Evolutionary conservation across 2,113 vertebrate species (phyloP).

Genomic region (Eubucco bourcierii): DNA sequence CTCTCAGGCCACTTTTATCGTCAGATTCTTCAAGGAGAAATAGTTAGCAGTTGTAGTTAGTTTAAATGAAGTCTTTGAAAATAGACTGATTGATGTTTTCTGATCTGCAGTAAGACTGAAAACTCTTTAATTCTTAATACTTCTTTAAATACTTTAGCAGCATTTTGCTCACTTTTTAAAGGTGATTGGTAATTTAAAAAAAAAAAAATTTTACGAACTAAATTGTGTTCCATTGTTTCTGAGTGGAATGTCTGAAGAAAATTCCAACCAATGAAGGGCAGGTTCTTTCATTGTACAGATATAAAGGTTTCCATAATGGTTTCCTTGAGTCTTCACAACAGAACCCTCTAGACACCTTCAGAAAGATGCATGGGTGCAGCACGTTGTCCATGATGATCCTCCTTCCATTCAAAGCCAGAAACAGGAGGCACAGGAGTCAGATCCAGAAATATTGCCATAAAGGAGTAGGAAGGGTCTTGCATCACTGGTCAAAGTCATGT

Average conservation of each 20-base stretch:
- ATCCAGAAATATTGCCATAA: background rate
- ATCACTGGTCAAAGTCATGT: accelerated
- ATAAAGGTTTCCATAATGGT: background rate
- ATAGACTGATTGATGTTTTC: background rate
- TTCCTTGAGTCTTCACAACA: background rate
- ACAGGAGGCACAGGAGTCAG: background rate
- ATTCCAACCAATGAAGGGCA: background rate
- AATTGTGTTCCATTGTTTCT: background rate
- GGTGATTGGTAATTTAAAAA: too few relatives aligned
- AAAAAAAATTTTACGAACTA: background rate
- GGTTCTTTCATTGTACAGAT: background rate
- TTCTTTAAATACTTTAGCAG: background rate
- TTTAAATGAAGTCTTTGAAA: background rate
- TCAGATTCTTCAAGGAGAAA: background rate
- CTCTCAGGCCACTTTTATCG: background rate
- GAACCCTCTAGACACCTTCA: background rate
- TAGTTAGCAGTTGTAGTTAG: background rate
- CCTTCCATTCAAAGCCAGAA: background rate
- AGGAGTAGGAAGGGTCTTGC: background rate
- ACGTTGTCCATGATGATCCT: background rate
- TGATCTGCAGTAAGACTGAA: background rate
- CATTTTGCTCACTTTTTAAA: background rate
- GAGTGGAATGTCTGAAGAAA: background rate
- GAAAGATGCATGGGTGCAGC: background rate
- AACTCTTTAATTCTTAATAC: background rate